phyloP scores from a whole-genome alignment of 64 coral and sea anemone species.

The Pocillopora damicornis region DNA sequence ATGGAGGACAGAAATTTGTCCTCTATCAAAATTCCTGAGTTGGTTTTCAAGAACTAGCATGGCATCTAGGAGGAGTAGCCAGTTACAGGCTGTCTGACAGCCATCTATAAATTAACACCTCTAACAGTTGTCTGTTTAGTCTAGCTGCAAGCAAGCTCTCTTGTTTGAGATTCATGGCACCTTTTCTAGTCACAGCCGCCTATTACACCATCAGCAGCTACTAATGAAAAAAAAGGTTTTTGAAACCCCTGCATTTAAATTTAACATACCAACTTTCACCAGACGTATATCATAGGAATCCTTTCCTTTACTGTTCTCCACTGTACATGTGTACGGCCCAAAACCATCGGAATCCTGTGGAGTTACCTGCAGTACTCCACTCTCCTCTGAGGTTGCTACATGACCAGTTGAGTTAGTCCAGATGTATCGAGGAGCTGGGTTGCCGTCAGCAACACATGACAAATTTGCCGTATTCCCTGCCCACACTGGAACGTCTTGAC shows the following conservation, averaged over 20 bases:
- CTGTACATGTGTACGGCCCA: conserved; percentile 62
- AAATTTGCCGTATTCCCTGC: conserved; percentile 16
- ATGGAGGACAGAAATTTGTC: no score
- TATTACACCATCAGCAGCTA: no score
- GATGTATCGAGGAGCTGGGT: conserved; percentile 46
- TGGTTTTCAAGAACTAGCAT: no score
- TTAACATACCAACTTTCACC: conserved; percentile 56
- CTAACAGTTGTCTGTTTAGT: no score
- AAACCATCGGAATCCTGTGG: conserved; percentile 19
- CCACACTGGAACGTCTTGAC: conserved; percentile 43
- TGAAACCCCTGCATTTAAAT: background rate
- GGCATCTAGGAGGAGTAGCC: no score
- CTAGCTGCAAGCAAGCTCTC: no score
- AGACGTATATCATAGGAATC: conserved; percentile 28
- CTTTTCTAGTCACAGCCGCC: no score
- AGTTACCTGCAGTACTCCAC: conserved; percentile 34
- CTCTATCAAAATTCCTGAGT: no score
- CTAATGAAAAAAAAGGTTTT: no score
- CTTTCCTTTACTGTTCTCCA: conserved; percentile 20
- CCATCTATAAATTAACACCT: no score
- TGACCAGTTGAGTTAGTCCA: conserved; percentile 48
- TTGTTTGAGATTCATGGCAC: no score
- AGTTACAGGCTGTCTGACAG: no score
- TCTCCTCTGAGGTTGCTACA: conserved; percentile 26
- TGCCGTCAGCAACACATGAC: conserved; percentile 40